Conservation (phyloP, 2,797 vertebrate genomes). For the Pseudochirops corinnae region DNA sequence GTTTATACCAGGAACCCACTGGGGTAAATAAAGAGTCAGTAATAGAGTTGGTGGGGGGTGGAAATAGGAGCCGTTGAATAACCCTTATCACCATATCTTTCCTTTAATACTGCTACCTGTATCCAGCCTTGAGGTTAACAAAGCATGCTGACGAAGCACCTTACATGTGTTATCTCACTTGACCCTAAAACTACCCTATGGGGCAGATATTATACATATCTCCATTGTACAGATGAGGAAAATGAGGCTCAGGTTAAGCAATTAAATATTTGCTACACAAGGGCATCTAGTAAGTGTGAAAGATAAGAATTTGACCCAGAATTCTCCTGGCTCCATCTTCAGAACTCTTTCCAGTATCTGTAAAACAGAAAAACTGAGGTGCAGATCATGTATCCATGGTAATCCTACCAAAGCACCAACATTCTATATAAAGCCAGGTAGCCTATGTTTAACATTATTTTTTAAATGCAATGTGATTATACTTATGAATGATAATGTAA, state of each 20-base stretch:
- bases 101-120: background rate
- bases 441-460: background rate
- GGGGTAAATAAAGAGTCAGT: background rate
- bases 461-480: background rate
- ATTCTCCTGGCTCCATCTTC: background rate
- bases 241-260: background rate
- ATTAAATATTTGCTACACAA: background rate
- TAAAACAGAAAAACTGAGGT: background rate
- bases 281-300: background rate
- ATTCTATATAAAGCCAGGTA: background rate
- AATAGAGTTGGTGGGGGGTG: too few species aligned
- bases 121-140: background rate
- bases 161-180: background rate
- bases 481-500: background rate
- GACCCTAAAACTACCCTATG: background rate
- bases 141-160: background rate
- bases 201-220: background rate
- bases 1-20: background rate
- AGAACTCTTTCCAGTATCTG: background rate
- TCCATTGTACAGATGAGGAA: background rate
- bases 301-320: background rate
- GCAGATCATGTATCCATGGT: background rate
- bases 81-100: background rate
- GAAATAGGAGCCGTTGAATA: background rate
- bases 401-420: background rate